These are phyloP conservation scores for Furnarius figulus DNA, from an alignment of 2,113 vertebrate genomes.

Conservation along the genomic window DNA sequence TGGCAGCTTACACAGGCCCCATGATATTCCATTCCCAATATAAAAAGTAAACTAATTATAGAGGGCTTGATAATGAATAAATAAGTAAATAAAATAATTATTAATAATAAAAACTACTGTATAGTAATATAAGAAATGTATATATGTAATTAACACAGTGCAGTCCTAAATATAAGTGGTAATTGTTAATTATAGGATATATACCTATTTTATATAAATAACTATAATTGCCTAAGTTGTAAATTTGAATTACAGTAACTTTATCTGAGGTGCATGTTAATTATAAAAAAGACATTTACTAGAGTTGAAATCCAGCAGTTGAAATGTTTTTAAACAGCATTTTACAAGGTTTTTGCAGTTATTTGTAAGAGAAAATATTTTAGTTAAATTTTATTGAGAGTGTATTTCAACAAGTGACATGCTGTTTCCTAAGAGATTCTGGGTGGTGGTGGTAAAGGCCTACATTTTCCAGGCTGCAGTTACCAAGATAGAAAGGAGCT, in stretches of 20 bases:
- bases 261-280: background rate
- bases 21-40: background rate
- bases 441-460: background rate
- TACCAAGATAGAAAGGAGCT: background rate
- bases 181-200: background rate
- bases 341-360: background rate
- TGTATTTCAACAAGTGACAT: background rate
- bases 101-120: background rate
- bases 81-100: too few species aligned
- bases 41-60: background rate
- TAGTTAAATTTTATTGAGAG: background rate
- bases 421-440: background rate
- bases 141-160: background rate
- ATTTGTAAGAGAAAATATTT: background rate
- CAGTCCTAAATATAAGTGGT: background rate
- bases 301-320: background rate
- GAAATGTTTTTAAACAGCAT: background rate
- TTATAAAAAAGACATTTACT: background rate
- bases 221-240: background rate
- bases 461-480: background rate
- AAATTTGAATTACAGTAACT: background rate
- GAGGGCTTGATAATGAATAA: background rate
- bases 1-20: background rate
- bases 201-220: background rate
- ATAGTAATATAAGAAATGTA: background rate